A percentile compares a stretch with the other conserved stretches of the same genome.
Conservation (phyloP, 2,797 vertebrate genomes). For the Sus cebifrons region DNA sequence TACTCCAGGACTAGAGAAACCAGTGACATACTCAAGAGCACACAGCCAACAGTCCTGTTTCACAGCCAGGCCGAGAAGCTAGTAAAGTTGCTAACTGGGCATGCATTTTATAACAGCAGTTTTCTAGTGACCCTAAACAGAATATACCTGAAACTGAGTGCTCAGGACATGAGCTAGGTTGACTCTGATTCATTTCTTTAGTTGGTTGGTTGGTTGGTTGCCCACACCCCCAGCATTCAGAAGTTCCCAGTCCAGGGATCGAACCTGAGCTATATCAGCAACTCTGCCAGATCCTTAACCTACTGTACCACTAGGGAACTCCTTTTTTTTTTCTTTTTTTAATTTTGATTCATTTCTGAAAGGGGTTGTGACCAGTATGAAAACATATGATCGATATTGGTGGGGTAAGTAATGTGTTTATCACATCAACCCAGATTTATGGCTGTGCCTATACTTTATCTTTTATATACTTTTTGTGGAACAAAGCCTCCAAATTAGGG, state of each 20-base stretch:
- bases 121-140: constrained; percentile 50
- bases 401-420: background rate
- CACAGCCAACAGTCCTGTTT: background rate
- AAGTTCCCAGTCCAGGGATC: too few species aligned
- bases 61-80: background rate
- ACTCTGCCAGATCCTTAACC: too few species aligned
- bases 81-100: background rate
- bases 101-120: background rate
- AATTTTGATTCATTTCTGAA: background rate
- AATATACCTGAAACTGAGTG: background rate
- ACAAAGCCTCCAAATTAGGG: background rate
- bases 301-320: too few species aligned
- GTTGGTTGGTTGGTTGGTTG: too few species aligned
- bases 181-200: background rate
- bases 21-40: background rate
- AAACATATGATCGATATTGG: background rate
- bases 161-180: background rate
- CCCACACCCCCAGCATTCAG: too few species aligned
- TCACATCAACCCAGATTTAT: background rate
- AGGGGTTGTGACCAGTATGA: background rate
- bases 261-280: too few species aligned
- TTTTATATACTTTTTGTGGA: background rate
- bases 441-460: background rate
- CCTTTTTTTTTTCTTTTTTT: background rate
- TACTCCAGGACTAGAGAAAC: background rate